Evolutionary conservation across 2,113 vertebrate species (phyloP).

Genomic region (Seriola aureovittata): DNA sequence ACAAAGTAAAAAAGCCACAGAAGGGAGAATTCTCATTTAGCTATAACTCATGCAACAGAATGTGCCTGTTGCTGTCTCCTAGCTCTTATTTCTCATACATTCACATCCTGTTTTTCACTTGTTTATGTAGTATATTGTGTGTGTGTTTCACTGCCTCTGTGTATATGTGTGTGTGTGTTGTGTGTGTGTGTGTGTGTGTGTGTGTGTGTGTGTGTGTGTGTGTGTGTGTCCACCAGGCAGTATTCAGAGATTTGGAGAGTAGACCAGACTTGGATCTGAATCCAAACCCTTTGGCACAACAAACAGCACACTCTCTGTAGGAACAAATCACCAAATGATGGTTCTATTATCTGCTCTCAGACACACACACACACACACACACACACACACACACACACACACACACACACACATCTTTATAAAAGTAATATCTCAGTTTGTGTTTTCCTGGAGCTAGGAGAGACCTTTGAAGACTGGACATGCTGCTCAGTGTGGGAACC

Average conservation of each 20-base stretch:
- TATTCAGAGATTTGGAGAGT: slow-evolving; percentile 10
- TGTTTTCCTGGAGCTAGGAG: background rate
- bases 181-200: background rate
- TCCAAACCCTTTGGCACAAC: slow-evolving; percentile 30
- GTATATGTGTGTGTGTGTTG: no score
- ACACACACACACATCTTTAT: slow-evolving; percentile 1
- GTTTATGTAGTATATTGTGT: background rate
- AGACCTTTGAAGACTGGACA: slow-evolving; percentile 26
- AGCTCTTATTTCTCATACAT: no score
- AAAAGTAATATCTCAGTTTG: background rate
- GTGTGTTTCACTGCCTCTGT: no score
- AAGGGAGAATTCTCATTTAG: background rate
- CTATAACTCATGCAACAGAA: background rate
- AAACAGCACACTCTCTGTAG: background rate
- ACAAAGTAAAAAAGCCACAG: slow-evolving; percentile 1
- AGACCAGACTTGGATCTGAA: slow-evolving; percentile 15
- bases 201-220: background rate
- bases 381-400: slow-evolving; percentile 18
- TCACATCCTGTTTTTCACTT: background rate
- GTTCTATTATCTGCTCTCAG: slow-evolving; percentile 35
- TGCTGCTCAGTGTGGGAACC: slow-evolving; percentile 11
- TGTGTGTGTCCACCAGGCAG: slow-evolving; percentile 10
- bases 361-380: slow-evolving; percentile 11
- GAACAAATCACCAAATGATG: slow-evolving; percentile 34
- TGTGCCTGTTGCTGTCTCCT: background rate